phyloP scores from a whole-genome alignment of 2,797 vertebrate species.

The Enteromius radiatus region DNA sequence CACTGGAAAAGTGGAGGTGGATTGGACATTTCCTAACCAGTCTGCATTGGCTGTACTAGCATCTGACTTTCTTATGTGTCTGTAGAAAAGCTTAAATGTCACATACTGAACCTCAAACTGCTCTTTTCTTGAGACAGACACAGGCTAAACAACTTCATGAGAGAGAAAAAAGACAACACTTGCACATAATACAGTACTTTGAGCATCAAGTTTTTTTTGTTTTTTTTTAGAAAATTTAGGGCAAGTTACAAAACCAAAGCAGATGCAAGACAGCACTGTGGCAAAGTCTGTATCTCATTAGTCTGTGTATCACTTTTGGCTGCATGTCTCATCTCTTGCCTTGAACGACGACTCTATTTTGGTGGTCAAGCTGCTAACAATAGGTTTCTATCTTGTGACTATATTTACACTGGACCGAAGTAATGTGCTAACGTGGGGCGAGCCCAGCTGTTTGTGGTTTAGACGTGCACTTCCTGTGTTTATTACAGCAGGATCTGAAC shows the following conservation, averaged over 20 bases:
- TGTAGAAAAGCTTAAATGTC: background rate
- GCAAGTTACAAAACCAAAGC: constrained; percentile 62
- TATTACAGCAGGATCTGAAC: constrained; percentile 70
- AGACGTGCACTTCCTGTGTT: constrained; percentile 72
- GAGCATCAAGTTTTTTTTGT: constrained; percentile 1
- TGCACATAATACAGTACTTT: background rate
- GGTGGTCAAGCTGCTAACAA: constrained; percentile 64
- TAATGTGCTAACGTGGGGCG: constrained; percentile 51
- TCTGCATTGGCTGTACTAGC: constrained; percentile 37
- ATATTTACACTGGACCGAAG: constrained; percentile 60
- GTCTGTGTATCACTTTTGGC: constrained; percentile 22
- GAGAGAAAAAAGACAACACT: constrained; percentile 4
- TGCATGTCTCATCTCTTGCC: background rate
- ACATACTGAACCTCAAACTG: background rate
- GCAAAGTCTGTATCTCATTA: constrained; percentile 33
- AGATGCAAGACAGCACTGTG: constrained; percentile 51
- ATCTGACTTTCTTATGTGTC: constrained; percentile 14
- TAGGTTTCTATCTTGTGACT: constrained; percentile 61
- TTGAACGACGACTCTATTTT: constrained; percentile 48
- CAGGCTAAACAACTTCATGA: background rate
- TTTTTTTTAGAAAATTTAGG: constrained; percentile 50
- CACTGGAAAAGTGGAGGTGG: constrained; percentile 27
- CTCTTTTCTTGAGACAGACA: background rate
- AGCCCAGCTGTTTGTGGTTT: constrained; percentile 74
- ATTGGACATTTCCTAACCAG: constrained; percentile 57